These are phyloP conservation scores for Heliocidaris tuberculata DNA, from an alignment of 35 echinoderm and acorn worm species.

Conservation along the genomic window DNA sequence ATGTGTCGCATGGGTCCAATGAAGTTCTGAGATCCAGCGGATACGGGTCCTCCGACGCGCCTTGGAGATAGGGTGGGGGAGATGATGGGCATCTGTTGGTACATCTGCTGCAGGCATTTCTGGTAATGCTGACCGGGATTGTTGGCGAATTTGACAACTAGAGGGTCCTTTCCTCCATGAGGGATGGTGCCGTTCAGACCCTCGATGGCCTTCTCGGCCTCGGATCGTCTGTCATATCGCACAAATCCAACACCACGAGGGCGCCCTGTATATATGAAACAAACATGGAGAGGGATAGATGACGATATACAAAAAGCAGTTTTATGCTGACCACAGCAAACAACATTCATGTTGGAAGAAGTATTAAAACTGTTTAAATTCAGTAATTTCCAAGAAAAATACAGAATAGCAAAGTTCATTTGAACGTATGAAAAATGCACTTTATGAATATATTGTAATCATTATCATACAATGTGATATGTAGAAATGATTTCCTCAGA, in stretches of 20 bases:
- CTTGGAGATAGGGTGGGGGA: constrained; percentile 53
- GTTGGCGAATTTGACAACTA: constrained; percentile 97
- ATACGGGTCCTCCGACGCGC: not conserved
- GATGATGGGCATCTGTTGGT: constrained; percentile 79
- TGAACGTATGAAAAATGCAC: no score
- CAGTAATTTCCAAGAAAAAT: no score
- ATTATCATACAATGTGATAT: no score
- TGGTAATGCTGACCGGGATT: constrained; percentile 96
- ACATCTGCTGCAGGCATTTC: constrained; percentile 93
- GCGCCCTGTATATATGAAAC: constrained; percentile 53
- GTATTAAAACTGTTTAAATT: no score
- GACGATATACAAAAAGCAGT: not conserved
- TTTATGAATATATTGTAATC: no score
- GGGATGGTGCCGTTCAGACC: constrained; percentile 87
- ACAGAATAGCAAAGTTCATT: no score
- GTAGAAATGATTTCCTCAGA: no score
- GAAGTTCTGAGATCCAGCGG: constrained; percentile 53
- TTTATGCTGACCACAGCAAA: no score
- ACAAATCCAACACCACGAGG: constrained; percentile 97
- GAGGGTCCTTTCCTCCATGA: constrained; percentile 81
- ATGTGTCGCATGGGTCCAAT: constrained; percentile 85
- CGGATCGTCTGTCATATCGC: constrained; percentile 86
- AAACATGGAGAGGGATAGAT: not conserved
- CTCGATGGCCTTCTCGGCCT: constrained; percentile 94
- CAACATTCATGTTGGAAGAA: no score